These are phyloP conservation scores for Zaprionus ornatus DNA, from an alignment of 1,140 invertebrate genomes.

Conservation along the genomic window DNA sequence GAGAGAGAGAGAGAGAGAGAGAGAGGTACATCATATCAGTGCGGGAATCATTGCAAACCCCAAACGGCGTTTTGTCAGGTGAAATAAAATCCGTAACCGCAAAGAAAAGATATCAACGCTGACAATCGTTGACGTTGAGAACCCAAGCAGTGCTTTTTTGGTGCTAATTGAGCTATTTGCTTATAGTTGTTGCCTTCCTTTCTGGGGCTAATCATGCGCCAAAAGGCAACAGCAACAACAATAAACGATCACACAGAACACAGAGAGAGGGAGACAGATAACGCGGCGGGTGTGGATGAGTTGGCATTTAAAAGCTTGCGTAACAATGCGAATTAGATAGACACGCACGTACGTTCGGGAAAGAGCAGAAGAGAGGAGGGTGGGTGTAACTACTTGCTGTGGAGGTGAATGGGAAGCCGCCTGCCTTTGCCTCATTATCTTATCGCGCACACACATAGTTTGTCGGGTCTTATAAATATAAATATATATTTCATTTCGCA, in stretches of 20 bases:
- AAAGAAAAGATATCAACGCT: constrained; percentile 6
- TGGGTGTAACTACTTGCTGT: background rate
- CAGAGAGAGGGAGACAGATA: background rate
- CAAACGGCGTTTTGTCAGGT: constrained; percentile 32
- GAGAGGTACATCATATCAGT: background rate
- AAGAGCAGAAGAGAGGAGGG: background rate
- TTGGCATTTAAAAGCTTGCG: constrained; percentile 12
- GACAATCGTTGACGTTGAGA: background rate
- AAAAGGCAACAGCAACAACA: background rate
- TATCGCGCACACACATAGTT: constrained; percentile 11
- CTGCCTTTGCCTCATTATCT: constrained; percentile 23
- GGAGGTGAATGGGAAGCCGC: background rate
- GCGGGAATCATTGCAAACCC: background rate
- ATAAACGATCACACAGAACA: background rate
- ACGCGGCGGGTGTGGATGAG: background rate
- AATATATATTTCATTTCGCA: constrained; percentile 1
- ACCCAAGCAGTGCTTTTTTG: constrained; percentile 13
- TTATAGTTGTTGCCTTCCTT: background rate
- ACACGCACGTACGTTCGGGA: constrained; percentile 9
- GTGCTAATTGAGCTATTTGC: constrained; percentile 39
- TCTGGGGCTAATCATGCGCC: constrained; percentile 21
- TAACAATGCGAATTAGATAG: constrained; percentile 18
- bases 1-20: background rate
- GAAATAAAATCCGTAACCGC: constrained; percentile 19
- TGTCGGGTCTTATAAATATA: constrained; percentile 22